A percentile compares a stretch with the other conserved stretches of the same genome.
phyloP scores from a whole-genome alignment of 2,797 vertebrate genomes.

The Paguma larvata region DNA sequence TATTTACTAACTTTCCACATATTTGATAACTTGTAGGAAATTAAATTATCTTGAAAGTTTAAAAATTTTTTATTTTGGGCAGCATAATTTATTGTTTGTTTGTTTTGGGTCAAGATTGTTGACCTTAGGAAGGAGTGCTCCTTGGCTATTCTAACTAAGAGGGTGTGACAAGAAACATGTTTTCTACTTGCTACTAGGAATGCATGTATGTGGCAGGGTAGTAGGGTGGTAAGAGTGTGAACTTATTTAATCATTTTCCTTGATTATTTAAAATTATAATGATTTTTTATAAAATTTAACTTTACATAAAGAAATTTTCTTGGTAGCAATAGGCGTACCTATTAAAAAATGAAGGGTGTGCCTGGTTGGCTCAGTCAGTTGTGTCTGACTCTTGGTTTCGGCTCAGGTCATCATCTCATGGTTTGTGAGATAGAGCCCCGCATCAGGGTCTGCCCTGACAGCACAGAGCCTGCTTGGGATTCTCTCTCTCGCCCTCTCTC shows the following conservation, averaged over 20 bases:
- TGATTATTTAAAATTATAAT: neutral
- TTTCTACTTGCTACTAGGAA: neutral
- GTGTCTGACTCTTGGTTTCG: no score
- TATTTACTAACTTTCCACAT: neutral
- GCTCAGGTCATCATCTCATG: no score
- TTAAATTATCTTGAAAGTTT: neutral
- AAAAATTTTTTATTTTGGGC: neutral
- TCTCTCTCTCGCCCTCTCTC: no score
- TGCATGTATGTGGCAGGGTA: rapidly evolving
- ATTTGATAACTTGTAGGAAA: neutral
- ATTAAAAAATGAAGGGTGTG: neutral
- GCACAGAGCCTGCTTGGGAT: no score
- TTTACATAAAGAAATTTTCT: neutral
- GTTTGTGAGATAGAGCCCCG: no score
- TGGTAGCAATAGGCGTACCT: neutral
- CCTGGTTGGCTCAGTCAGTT: no score
- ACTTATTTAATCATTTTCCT: neutral
- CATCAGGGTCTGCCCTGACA: no score
- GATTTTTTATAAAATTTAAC: conserved; percentile 10
- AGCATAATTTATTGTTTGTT: neutral
- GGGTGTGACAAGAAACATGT: neutral
- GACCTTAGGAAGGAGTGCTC: neutral
- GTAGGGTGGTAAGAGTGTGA: neutral
- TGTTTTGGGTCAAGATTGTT: neutral
- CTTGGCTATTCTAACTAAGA: neutral